These are phyloP conservation scores for Anguilla anguilla DNA, from an alignment of 2,797 vertebrate genomes.

Conservation along the genomic window DNA sequence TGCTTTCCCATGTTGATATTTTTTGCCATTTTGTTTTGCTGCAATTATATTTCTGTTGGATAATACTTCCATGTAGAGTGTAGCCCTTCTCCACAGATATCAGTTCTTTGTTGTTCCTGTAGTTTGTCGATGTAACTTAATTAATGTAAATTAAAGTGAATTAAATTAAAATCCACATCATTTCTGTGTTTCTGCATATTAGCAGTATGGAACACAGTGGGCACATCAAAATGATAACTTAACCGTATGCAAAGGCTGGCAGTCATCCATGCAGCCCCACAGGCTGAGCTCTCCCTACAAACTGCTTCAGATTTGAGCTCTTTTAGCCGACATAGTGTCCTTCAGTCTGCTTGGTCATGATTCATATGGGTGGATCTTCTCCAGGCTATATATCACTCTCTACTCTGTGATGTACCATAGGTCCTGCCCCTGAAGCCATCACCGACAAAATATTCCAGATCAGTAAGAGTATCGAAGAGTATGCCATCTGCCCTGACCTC, in stretches of 20 bases:
- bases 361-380: neutral
- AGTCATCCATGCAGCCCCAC: neutral
- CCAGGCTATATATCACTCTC: neutral
- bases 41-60: neutral
- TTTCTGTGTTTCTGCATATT: neutral
- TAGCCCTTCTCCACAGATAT: neutral
- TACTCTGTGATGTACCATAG: conserved; percentile 61
- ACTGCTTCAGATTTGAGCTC: neutral
- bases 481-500: conserved; percentile 92
- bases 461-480: conserved; percentile 93
- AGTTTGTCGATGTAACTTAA: neutral
- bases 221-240: neutral
- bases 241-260: conserved; percentile 1
- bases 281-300: neutral
- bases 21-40: neutral
- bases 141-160: neutral
- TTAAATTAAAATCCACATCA: neutral
- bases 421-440: conserved; percentile 92
- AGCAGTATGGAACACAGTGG: neutral
- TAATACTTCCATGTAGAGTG: neutral
- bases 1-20: neutral
- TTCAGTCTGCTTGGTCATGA: neutral
- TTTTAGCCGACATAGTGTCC: neutral
- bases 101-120: neutral
- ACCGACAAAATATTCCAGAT: conserved; percentile 96